Conservation (phyloP, 2,888 invertebrate genomes). For the Polietes domitor region DNA sequence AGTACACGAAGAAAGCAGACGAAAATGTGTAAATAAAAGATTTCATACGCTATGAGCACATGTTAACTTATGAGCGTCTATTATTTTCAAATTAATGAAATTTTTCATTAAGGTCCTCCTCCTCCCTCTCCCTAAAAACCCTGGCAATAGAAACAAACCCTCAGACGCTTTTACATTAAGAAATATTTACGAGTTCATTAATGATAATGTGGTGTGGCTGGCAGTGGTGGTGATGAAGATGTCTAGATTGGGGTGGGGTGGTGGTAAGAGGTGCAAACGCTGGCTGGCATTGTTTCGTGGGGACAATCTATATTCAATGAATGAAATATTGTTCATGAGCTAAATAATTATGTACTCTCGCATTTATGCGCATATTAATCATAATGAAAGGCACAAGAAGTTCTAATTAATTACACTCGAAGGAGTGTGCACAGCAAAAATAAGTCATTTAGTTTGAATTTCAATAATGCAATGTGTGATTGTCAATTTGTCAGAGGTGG, state of each 20-base stretch:
- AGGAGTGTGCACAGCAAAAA: background rate
- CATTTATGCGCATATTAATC: background rate
- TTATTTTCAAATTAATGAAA: slow-evolving; percentile 38
- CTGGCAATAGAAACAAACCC: background rate
- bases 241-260: no score
- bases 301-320: slow-evolving; percentile 4
- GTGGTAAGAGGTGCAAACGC: background rate
- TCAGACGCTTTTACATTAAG: background rate
- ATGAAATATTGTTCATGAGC: slow-evolving; percentile 1
- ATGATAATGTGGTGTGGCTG: background rate
- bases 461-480: background rate
- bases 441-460: background rate
- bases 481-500: no score
- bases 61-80: background rate
- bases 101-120: background rate
- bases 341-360: background rate
- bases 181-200: slow-evolving; percentile 14
- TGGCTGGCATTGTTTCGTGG: background rate
- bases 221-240: no score
- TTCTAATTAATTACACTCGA: background rate
- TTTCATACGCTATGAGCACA: no score
- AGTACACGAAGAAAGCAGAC: background rate
- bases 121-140: no score
- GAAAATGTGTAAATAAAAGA: background rate
- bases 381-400: background rate